These are phyloP conservation scores for Melanotaenia boesemani DNA, from an alignment of 2,797 vertebrate species.

Conservation along the genomic window DNA sequence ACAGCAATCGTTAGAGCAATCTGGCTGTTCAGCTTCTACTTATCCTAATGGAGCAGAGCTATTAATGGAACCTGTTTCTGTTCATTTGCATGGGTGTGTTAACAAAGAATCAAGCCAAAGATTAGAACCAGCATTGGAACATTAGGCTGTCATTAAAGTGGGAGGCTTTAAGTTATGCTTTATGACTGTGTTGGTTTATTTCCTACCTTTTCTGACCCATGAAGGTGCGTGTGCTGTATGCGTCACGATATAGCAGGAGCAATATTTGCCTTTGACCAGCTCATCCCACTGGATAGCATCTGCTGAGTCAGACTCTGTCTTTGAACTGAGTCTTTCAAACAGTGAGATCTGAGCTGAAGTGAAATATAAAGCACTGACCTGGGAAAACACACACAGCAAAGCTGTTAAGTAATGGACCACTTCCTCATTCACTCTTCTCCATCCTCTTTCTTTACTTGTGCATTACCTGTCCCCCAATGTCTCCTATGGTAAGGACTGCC, in stretches of 20 bases:
- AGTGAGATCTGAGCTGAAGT: constrained; percentile 78
- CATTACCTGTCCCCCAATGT: constrained; percentile 85
- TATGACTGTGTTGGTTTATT: background rate
- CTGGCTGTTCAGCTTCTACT: constrained; percentile 1
- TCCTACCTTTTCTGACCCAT: constrained; percentile 88
- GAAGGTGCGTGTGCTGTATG: constrained; percentile 80
- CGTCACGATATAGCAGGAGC: constrained; percentile 77
- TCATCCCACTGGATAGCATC: constrained; percentile 84
- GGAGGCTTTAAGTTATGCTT: background rate
- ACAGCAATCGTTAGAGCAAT: background rate
- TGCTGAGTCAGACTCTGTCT: constrained; percentile 70
- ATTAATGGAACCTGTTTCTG: background rate
- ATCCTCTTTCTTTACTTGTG: background rate
- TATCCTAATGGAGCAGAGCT: background rate
- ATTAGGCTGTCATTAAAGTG: constrained; percentile 4
- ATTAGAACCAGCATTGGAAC: background rate
- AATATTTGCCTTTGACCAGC: constrained; percentile 81
- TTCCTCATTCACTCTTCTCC: background rate
- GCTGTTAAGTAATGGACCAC: background rate
- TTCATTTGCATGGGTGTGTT: constrained; percentile 5
- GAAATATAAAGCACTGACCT: constrained; percentile 85
- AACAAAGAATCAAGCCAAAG: constrained; percentile 10
- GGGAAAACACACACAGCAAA: constrained; percentile 45
- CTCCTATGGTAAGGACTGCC: constrained; percentile 84
- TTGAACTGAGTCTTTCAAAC: constrained; percentile 73